Evolutionary conservation across 2,888 invertebrate genomes (phyloP).

Genomic region (Clostera curtula): DNA sequence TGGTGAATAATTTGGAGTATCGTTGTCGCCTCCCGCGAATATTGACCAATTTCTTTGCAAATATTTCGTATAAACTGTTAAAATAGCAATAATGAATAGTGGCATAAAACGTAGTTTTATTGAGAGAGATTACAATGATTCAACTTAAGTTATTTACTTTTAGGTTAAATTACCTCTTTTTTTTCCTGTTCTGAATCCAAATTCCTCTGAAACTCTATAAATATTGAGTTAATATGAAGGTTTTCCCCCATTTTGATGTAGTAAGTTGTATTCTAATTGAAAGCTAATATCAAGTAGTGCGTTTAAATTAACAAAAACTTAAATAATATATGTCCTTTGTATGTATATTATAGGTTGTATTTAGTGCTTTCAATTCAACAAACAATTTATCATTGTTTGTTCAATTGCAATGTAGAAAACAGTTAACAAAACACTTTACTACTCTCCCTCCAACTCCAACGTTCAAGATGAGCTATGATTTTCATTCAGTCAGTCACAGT

Average conservation of each 20-base stretch:
- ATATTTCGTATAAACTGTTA: conserved; percentile 81
- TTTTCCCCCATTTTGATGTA: conserved; percentile 23
- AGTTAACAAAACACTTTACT: no score
- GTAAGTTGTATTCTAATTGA: background rate
- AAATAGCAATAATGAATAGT: conserved; percentile 11
- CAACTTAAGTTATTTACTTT: background rate
- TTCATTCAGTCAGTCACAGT: no score
- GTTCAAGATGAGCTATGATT: no score
- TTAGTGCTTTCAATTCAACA: no score
- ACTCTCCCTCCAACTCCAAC: no score
- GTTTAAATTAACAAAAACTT: no score
- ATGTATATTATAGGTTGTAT: no score
- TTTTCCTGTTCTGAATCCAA: conserved; percentile 86
- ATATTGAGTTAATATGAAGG: conserved; percentile 64
- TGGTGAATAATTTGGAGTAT: conserved; percentile 89
- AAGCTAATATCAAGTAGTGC: no score
- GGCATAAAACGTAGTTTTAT: background rate
- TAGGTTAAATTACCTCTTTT: conserved; percentile 79
- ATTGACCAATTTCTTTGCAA: conserved; percentile 85
- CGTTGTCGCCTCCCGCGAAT: conserved; percentile 85
- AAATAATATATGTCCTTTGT: no score
- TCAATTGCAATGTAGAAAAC: no score
- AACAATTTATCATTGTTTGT: no score
- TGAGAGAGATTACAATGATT: no score
- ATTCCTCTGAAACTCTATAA: conserved; percentile 84